Conservation (phyloP, 2,888 invertebrate genomes). For the Agonum fuliginosum region DNA sequence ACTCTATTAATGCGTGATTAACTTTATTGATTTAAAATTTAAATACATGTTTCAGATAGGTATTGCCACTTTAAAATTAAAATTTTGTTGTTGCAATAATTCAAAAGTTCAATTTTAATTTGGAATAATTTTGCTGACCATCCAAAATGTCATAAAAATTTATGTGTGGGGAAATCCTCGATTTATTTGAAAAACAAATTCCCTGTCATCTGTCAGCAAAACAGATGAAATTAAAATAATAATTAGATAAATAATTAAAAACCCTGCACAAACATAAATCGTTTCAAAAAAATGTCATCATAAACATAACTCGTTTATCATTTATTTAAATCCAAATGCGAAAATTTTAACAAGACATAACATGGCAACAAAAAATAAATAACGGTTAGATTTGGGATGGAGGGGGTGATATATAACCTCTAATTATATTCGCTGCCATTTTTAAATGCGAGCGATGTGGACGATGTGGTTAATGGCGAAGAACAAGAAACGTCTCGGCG, state of each 20-base stretch:
- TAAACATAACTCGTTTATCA: conserved; percentile 31
- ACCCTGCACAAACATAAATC: conserved; percentile 13
- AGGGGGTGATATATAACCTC: conserved; percentile 43
- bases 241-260: conserved; percentile 38
- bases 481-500: too few species aligned
- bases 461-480: conserved; percentile 3
- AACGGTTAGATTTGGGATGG: conserved; percentile 6
- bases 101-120: too few species aligned
- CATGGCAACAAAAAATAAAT: conserved; percentile 30
- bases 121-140: not conserved
- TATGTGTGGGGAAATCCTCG: not conserved
- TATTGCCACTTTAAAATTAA: too few species aligned
- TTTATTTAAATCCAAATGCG: conserved; percentile 40
- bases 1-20: too few species aligned
- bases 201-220: conserved; percentile 29
- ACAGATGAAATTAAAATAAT: conserved; percentile 25
- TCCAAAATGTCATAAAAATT: not conserved
- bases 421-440: conserved; percentile 50
- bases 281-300: conserved; percentile 34
- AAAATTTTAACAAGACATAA: conserved; percentile 43
- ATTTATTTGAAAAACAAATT: conserved; percentile 28
- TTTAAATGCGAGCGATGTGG: conserved; percentile 40
- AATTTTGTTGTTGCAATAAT: too few species aligned
- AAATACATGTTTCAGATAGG: too few species aligned
- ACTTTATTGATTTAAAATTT: too few species aligned